These are phyloP conservation scores for Sylvietta virens DNA, from an alignment of 2,113 vertebrate species.

Conservation along the genomic window DNA sequence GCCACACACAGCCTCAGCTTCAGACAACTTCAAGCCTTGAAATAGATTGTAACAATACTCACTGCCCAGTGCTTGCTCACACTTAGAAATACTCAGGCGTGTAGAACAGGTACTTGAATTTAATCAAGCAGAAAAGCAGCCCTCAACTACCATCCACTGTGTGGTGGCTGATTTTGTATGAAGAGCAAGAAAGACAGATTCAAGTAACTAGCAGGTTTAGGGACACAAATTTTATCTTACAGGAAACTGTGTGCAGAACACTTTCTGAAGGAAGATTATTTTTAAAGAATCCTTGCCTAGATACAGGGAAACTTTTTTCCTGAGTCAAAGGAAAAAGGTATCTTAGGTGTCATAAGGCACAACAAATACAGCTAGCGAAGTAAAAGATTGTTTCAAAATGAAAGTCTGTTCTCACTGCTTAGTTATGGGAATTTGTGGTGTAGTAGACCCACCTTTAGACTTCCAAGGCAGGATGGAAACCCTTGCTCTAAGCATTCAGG, in stretches of 20 bases:
- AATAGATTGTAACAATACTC: not conserved
- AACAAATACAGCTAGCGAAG: not conserved
- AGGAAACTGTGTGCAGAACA: not conserved
- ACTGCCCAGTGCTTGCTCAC: not conserved
- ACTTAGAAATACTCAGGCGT: accelerated
- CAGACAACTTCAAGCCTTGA: not conserved
- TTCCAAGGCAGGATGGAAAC: not conserved
- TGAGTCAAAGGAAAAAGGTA: not conserved
- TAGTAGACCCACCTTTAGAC: not conserved
- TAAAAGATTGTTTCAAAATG: not conserved
- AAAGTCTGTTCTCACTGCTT: not conserved
- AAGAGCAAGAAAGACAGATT: not conserved
- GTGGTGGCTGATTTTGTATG: not conserved
- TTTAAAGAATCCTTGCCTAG: not conserved
- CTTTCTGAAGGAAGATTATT: not conserved
- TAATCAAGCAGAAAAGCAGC: not conserved
- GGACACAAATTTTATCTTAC: not conserved
- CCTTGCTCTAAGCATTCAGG: not conserved
- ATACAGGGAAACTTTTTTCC: not conserved
- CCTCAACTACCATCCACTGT: too few species aligned
- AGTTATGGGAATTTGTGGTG: not conserved
- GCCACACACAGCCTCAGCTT: not conserved
- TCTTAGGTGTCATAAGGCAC: not conserved
- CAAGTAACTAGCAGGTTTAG: not conserved
- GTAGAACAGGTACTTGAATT: not conserved